A percentile compares a stretch with the other conserved stretches of the same genome.
Evolutionary conservation across 2,888 invertebrate species (phyloP).

Genomic region (Panorpa germanica): DNA sequence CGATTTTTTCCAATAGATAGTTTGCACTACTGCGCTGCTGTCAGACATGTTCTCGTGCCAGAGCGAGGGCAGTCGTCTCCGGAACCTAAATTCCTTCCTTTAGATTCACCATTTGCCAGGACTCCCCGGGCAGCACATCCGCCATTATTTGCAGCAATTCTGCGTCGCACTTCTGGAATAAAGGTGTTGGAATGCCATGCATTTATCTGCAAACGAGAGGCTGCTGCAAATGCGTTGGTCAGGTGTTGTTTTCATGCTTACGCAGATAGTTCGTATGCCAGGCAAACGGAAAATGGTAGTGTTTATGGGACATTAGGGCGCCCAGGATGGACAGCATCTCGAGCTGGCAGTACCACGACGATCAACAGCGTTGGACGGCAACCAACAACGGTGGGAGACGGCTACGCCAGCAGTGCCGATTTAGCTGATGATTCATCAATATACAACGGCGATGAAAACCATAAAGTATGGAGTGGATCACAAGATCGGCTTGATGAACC

Average conservation of each 20-base stretch:
- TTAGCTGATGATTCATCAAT: conserved; percentile 48
- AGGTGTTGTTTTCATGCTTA: conserved; percentile 96
- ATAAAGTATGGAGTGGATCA: conserved; percentile 81
- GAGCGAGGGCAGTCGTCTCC: conserved; percentile 41
- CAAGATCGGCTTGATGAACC: conserved; percentile 52
- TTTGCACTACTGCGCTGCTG: conserved; percentile 89
- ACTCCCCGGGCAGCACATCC: conserved; percentile 87
- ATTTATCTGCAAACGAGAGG: conserved; percentile 91
- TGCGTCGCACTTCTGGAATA: conserved; percentile 88
- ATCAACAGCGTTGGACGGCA: conserved; percentile 34
- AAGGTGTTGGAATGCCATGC: conserved; percentile 98
- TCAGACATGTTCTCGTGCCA: conserved; percentile 60
- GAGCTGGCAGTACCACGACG: conserved; percentile 37
- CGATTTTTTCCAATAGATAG: conserved; percentile 92
- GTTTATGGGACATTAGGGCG: conserved; percentile 29
- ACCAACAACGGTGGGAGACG: too few species aligned
- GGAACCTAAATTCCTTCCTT: conserved; percentile 75
- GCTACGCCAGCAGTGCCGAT: conserved; percentile 26
- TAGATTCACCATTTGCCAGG: conserved; percentile 91
- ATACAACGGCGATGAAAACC: conserved; percentile 83
- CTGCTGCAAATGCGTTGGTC: conserved; percentile 94
- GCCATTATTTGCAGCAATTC: conserved; percentile 89
- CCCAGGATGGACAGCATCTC: conserved; percentile 29
- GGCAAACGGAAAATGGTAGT: conserved; percentile 51
- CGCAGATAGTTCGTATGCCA: conserved; percentile 86